A percentile compares a stretch with the other conserved stretches of the same genome.
These are phyloP conservation scores for human (Homo sapiens) DNA, from an alignment of 2,113 vertebrate species.

Conservation along the genomic window GRCh38 chr9:135127001-135127500, in stretches of 20 bases:
- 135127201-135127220: rapidly evolving
- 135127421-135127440: rapidly evolving
- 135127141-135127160: rapidly evolving
- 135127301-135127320: rapidly evolving
- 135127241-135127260: rapidly evolving
- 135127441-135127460: rapidly evolving
- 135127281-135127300: no score
- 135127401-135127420: rapidly evolving
- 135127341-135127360: rapidly evolving
- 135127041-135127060: neutral
- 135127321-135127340: rapidly evolving
- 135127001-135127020: rapidly evolving
- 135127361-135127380: neutral
- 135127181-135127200: rapidly evolving
- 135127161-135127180: neutral
- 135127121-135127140: no score
- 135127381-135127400: rapidly evolving
- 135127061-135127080: rapidly evolving
- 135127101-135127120: neutral
- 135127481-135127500: rapidly evolving
- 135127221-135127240: neutral
- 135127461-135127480: rapidly evolving
- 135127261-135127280: rapidly evolving
- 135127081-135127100: neutral
- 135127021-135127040: rapidly evolving